Evolutionary conservation across 2,113 vertebrate genomes (phyloP).

Genomic region (Pachyramphus minor): DNA sequence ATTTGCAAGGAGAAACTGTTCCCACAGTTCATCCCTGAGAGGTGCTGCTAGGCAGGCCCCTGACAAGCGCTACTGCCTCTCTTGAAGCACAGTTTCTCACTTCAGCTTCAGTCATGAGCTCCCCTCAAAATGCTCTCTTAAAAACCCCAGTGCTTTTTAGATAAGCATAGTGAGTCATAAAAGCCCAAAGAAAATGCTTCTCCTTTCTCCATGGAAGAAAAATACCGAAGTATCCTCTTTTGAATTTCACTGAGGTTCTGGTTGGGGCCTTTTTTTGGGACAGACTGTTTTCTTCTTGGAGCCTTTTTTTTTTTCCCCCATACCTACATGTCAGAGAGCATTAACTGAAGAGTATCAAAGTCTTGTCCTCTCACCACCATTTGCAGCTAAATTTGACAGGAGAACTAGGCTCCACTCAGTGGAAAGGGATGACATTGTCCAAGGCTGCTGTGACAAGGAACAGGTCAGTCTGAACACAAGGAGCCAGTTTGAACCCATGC

Average conservation of each 20-base stretch:
- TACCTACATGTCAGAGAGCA: background rate
- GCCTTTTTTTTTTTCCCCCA: background rate
- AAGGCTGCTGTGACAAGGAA: background rate
- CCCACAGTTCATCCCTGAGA: background rate
- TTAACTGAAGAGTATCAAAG: background rate
- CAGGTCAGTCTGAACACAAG: background rate
- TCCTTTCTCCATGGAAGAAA: background rate
- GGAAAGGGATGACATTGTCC: background rate
- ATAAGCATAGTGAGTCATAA: background rate
- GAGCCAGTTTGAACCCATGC: background rate
- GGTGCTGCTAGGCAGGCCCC: background rate
- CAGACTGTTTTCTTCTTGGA: background rate
- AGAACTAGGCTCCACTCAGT: background rate
- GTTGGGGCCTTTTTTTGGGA: background rate
- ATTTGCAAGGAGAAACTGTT: background rate
- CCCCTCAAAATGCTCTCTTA: background rate
- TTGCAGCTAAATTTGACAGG: background rate
- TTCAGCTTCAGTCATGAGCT: background rate
- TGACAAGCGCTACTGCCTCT: background rate
- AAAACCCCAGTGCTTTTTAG: background rate
- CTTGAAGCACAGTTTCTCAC: background rate
- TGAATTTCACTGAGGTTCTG: background rate
- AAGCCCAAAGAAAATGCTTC: background rate
- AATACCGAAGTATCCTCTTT: background rate
- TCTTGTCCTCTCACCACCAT: background rate